These are phyloP conservation scores for Philereme vetulata DNA, from an alignment of 2,888 invertebrate species.

Conservation along the genomic window DNA sequence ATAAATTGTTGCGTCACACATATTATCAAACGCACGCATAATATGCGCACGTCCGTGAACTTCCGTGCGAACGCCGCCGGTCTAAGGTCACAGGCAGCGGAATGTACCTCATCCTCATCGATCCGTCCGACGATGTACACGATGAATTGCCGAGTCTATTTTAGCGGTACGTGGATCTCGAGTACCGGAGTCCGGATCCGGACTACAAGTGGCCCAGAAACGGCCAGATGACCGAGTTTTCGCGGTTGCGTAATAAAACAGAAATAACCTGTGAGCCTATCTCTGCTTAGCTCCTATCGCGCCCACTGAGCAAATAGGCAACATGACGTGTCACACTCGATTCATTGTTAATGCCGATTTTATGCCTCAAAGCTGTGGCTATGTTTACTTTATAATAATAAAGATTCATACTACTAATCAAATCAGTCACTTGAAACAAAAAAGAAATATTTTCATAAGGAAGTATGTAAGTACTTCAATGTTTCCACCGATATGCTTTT, in stretches of 20 bases:
- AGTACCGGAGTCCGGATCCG: slow-evolving; percentile 59
- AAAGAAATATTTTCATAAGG: too few relatives aligned
- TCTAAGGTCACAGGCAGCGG: slow-evolving; percentile 66
- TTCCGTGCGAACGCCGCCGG: slow-evolving; percentile 65
- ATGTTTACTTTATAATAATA: slow-evolving; percentile 19
- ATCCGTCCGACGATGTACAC: slow-evolving; percentile 51
- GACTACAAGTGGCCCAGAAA: slow-evolving; percentile 56
- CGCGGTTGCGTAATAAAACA: slow-evolving; percentile 65
- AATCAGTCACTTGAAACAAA: background rate
- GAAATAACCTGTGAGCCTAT: slow-evolving; percentile 55
- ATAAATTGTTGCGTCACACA: slow-evolving; percentile 41
- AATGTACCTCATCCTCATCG: slow-evolving; percentile 58
- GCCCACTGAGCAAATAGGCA: slow-evolving; percentile 36
- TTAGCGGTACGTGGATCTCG: slow-evolving; percentile 57
- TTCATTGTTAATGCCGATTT: slow-evolving; percentile 31
- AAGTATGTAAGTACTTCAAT: too few relatives aligned
- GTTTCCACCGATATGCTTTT: too few relatives aligned
- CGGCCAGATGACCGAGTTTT: slow-evolving; percentile 74
- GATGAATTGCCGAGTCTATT: slow-evolving; percentile 68
- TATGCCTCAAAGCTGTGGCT: slow-evolving; percentile 26
- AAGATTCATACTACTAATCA: background rate
- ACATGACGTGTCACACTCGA: slow-evolving; percentile 35
- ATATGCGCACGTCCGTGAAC: slow-evolving; percentile 70
- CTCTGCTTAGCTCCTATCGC: slow-evolving; percentile 42
- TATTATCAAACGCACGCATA: slow-evolving; percentile 42